phyloP scores from a whole-genome alignment of 2,113 vertebrate species.

The Platycercus adscitus region DNA sequence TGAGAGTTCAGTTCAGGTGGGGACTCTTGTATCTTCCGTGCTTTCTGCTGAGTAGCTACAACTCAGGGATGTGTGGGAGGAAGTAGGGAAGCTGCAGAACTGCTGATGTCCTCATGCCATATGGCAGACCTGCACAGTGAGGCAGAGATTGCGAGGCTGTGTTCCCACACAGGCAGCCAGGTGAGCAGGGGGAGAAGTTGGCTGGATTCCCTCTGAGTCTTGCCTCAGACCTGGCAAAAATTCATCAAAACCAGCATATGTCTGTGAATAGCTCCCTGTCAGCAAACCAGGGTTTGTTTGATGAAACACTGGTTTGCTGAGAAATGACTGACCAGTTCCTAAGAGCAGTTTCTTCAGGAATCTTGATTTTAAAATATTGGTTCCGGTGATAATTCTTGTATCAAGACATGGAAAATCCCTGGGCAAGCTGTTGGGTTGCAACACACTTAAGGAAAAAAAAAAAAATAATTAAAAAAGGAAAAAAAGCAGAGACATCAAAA shows the following conservation, averaged over 20 bases:
- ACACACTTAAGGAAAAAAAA: not conserved
- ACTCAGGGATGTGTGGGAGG: not conserved
- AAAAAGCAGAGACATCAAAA: not conserved
- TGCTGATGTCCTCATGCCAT: not conserved
- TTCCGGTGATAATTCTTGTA: not conserved
- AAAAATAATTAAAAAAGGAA: not conserved
- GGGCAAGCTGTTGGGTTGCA: not conserved
- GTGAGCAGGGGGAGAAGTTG: not conserved
- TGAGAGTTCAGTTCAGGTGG: not conserved
- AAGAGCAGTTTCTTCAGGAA: not conserved
- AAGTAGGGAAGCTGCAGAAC: not conserved
- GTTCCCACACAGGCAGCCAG: not conserved
- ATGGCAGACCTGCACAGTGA: fast-evolving
- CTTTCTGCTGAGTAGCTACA: not conserved
- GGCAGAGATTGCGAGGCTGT: not conserved
- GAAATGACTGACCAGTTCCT: not conserved
- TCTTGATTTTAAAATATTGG: not conserved
- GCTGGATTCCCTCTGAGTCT: not conserved
- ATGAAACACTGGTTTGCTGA: not conserved
- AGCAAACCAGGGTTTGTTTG: not conserved
- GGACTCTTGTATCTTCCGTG: fast-evolving
- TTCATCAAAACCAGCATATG: not conserved
- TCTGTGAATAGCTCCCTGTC: not conserved
- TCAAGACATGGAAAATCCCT: not conserved
- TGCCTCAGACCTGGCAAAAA: not conserved